phyloP scores from a whole-genome alignment of 2,797 vertebrate species.

The Xenopus petersii region DNA sequence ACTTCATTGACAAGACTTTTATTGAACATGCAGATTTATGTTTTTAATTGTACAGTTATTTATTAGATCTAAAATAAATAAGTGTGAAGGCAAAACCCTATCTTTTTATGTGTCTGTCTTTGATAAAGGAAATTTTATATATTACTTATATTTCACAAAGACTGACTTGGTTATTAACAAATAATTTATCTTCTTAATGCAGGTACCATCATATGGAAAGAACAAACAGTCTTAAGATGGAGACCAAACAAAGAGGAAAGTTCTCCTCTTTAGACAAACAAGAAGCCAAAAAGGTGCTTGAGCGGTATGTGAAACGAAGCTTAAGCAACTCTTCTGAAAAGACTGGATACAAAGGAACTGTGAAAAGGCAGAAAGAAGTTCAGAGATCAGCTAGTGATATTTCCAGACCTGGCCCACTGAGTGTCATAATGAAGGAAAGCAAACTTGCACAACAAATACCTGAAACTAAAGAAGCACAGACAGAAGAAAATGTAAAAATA shows the following conservation, averaged over 20 bases:
- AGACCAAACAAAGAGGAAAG: constrained; percentile 51
- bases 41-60: too few relatives aligned
- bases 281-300: constrained; percentile 71
- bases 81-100: too few relatives aligned
- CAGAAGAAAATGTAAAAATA: constrained; percentile 11
- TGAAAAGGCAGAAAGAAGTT: constrained; percentile 20
- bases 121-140: too few relatives aligned
- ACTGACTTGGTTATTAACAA: neutral
- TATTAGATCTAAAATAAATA: too few relatives aligned
- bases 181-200: neutral
- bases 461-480: neutral
- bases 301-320: constrained; percentile 70
- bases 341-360: constrained; percentile 54
- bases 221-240: constrained; percentile 10
- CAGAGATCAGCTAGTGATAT: constrained; percentile 68
- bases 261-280: constrained; percentile 70
- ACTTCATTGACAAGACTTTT: too few relatives aligned
- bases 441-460: neutral
- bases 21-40: too few relatives aligned
- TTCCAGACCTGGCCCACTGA: constrained; percentile 43
- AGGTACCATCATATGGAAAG: constrained; percentile 11
- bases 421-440: neutral
- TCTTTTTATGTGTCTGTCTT: too few relatives aligned
- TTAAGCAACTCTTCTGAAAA: constrained; percentile 60
- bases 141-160: too few relatives aligned